Base-by-base conservation (phyloP, 2,113 vertebrate species). In the Romanogobio albipinnatus region DNA sequence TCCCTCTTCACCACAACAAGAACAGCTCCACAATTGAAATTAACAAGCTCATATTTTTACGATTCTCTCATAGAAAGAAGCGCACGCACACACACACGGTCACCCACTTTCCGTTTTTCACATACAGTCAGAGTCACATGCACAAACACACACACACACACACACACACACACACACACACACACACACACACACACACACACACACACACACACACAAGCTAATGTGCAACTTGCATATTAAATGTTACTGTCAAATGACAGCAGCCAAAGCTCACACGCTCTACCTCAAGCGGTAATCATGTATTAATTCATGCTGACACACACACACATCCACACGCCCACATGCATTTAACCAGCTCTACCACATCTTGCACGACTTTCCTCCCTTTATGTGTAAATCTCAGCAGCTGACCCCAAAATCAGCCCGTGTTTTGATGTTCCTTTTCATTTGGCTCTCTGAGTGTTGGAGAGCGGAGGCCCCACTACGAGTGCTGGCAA, bases 21-120 rank as follows among this genome's bases (percentile, higher is more conserved):
- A 92, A 90, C 5, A 74, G 64, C 87, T 92, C 91, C 90, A 91
- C 93, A 90, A 90, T 90, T 90, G 92, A 93, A 94, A 94, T 95
- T 93, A 95, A 94, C 92, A 93, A 92, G 94, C 94, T 93, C 93
- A 94, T 94, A 91, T 92, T 94, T 95, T 92, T 91, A 91, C 92
- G 90, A 93, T 92, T 91, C 91, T 91, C 90, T 70, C 92, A 93
- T 92, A 90, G 90, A 90, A 82, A 86, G 45, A 84, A n/a, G 51
- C 78, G 61, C 74, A 84, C 84, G 84, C 89, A 85, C 89, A 88
- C 70, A 87, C 66, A 5, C 71, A 85, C 85, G 56, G 83, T 66
- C 73, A 64, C 74, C 77, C 47, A 61, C 62, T 62, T 77, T 83
- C 5, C 8, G 79, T 26, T 68, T 77, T 78, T 61, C 13, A 17